Percentiles rank a stretch among this genome's conserved stretches.
Conservation (phyloP, 2,113 vertebrate species). For the Xenus cinereus region DNA sequence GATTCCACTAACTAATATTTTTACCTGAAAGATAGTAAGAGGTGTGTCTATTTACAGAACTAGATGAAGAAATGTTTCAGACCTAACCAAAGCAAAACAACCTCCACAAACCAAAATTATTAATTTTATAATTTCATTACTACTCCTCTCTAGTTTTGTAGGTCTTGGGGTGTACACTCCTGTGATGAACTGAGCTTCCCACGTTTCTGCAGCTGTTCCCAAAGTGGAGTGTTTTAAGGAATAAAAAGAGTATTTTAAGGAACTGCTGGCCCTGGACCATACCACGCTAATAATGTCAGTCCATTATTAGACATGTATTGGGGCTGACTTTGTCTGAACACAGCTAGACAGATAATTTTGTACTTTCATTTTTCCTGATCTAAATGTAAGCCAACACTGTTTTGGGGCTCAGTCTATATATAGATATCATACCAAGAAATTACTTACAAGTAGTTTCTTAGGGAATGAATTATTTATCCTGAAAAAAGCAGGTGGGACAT, state of each 20-base stretch:
- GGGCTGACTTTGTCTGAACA: background rate
- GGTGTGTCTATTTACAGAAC: background rate
- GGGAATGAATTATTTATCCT: background rate
- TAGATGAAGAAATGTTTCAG: background rate
- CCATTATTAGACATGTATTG: background rate
- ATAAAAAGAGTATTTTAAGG: constrained; percentile 61
- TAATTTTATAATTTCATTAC: background rate
- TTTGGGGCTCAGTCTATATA: background rate
- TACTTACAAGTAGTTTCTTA: background rate
- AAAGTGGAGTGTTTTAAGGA: constrained; percentile 37
- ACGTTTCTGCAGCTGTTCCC: constrained; percentile 67
- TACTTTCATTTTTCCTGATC: background rate
- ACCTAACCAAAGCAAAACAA: background rate
- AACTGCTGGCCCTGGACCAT: constrained; percentile 75
- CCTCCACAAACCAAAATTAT: background rate
- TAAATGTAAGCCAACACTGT: background rate
- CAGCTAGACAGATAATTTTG: background rate
- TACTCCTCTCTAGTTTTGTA: constrained; percentile 6
- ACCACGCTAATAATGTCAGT: constrained; percentile 76
- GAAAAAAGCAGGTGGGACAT: background rate
- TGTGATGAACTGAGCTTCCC: constrained; percentile 55
- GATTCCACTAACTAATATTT: background rate
- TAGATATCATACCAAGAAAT: background rate
- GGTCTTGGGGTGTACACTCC: constrained; percentile 74
- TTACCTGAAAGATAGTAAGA: background rate